Evolutionary conservation across 2,888 invertebrate species (phyloP).

Genomic region (Dugesia japonica): DNA sequence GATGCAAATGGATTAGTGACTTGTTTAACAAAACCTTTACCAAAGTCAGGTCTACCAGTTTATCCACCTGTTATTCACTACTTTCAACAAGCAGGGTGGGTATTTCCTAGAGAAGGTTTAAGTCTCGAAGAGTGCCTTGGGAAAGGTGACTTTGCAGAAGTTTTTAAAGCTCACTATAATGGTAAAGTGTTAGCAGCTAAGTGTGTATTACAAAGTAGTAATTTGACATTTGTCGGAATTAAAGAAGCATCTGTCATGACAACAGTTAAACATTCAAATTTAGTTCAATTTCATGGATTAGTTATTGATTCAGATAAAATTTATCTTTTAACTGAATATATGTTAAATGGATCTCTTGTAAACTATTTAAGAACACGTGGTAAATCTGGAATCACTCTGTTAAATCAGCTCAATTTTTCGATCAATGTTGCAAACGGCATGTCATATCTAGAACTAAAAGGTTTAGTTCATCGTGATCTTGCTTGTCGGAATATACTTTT

Average conservation of each 20-base stretch:
- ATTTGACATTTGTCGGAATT: slow-evolving; percentile 21
- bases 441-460: slow-evolving; percentile 86
- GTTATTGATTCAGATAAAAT: slow-evolving; percentile 55
- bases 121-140: slow-evolving; percentile 83
- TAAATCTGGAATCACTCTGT: slow-evolving; percentile 78
- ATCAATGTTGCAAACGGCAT: slow-evolving; percentile 74
- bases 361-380: slow-evolving; percentile 91
- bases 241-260: slow-evolving; percentile 33
- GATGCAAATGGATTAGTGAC: slow-evolving; percentile 95
- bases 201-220: slow-evolving; percentile 16
- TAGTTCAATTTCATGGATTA: slow-evolving; percentile 82
- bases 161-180: slow-evolving; percentile 23
- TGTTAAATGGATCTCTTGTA: slow-evolving; percentile 92
- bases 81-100: slow-evolving; percentile 70
- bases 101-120: slow-evolving; percentile 70
- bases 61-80: slow-evolving; percentile 59
- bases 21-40: slow-evolving; percentile 69
- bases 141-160: slow-evolving; percentile 79
- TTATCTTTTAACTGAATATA: slow-evolving; percentile 50
- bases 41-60: slow-evolving; percentile 60
- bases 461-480: slow-evolving; percentile 84
- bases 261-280: slow-evolving; percentile 60
- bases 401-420: slow-evolving; percentile 90
- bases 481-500: slow-evolving; percentile 94
- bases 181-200: slow-evolving; percentile 27